These are phyloP conservation scores for Hycleus phaleratus DNA, from an alignment of 1,140 invertebrate genomes.

Conservation along the genomic window DNA sequence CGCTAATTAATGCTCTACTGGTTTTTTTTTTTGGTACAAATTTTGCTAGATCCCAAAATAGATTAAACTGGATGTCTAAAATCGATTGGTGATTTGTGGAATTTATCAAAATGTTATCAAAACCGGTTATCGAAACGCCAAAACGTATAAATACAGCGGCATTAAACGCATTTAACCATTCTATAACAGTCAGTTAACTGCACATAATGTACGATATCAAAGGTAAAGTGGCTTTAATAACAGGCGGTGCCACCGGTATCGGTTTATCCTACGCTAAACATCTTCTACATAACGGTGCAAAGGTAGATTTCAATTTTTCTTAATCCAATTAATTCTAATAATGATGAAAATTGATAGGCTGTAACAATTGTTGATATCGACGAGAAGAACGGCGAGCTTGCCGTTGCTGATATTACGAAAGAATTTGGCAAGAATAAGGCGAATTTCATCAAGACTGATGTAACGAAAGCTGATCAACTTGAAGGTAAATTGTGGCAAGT, in stretches of 20 bases:
- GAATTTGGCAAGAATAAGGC: slow-evolving; percentile 26
- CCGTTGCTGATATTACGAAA: slow-evolving; percentile 20
- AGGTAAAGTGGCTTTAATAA: slow-evolving; percentile 64
- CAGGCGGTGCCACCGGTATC: slow-evolving; percentile 64
- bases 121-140: too few species aligned
- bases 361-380: slow-evolving; percentile 28
- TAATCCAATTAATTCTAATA: too few species aligned
- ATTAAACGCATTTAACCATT: not conserved
- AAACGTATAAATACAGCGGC: slow-evolving; percentile 1
- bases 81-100: too few species aligned
- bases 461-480: slow-evolving; percentile 25
- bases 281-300: slow-evolving; percentile 60
- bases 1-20: too few species aligned
- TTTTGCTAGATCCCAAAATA: too few species aligned
- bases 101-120: too few species aligned
- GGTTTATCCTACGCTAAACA: slow-evolving; percentile 60
- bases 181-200: not conserved
- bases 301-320: slow-evolving; percentile 43
- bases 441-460: slow-evolving; percentile 29
- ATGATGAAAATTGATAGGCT: slow-evolving; percentile 12
- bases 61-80: too few species aligned
- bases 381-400: slow-evolving; percentile 17
- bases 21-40: too few species aligned
- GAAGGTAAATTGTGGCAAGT: slow-evolving; percentile 11
- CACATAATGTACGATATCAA: slow-evolving; percentile 39